Evolutionary conservation across 2,113 vertebrate genomes (phyloP).

Genomic region (Anseranas semipalmata): DNA sequence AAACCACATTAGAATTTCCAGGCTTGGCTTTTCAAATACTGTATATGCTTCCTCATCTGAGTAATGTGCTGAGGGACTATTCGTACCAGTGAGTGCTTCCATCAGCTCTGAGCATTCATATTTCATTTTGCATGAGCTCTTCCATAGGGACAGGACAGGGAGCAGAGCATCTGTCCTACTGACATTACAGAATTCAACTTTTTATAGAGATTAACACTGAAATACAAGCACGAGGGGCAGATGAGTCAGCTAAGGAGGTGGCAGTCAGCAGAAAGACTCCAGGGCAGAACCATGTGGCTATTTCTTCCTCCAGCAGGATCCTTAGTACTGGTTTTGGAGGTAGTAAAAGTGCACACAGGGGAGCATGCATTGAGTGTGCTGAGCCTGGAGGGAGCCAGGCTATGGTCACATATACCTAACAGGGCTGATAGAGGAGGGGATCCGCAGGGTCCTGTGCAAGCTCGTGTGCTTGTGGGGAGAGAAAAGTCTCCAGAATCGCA

Average conservation of each 20-base stretch:
- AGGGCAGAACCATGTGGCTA: background rate
- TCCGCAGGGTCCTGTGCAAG: background rate
- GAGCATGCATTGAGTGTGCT: background rate
- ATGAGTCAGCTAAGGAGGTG: background rate
- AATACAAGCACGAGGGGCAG: background rate
- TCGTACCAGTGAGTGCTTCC: background rate
- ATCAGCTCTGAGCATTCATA: background rate
- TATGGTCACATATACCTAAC: background rate
- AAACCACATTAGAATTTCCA: background rate
- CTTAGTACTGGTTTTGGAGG: background rate
- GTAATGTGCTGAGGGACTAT: background rate
- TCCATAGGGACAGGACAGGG: background rate
- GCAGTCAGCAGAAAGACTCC: background rate
- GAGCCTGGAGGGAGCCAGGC: background rate
- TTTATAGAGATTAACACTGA: background rate
- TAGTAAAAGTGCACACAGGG: background rate
- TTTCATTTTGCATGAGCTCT: background rate
- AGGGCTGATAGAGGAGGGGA: background rate
- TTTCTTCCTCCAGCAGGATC: background rate
- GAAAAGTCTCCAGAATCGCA: background rate
- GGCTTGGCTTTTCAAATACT: background rate
- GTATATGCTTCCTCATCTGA: background rate
- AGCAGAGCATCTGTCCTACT: background rate
- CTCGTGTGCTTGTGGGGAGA: no score
- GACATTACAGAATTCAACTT: background rate